Evolutionary conservation across 2,113 vertebrate species (phyloP).

Genomic region (Stegostoma tigrinum): DNA sequence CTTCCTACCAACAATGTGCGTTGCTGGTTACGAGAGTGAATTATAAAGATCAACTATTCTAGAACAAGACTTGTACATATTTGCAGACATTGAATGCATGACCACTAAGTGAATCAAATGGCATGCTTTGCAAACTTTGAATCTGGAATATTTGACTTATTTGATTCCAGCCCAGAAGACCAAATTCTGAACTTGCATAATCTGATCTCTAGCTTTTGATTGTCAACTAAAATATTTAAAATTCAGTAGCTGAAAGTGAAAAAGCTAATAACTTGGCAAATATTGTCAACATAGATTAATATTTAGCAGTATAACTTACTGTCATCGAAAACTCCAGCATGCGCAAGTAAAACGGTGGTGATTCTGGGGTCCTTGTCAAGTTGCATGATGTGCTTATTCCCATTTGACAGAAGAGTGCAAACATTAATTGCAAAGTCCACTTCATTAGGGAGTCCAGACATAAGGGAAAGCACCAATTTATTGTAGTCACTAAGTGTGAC

Average conservation of each 20-base stretch:
- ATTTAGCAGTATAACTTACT: conserved; percentile 63
- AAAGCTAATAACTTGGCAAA: background rate
- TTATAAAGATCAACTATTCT: conserved; percentile 35
- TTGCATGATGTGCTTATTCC: conserved; percentile 98
- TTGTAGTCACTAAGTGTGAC: conserved; percentile 93
- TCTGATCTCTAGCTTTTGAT: background rate
- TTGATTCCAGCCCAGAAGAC: background rate
- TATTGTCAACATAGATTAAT: background rate
- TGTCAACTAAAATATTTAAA: background rate
- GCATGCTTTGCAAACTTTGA: background rate
- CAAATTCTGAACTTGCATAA: background rate
- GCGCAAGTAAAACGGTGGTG: conserved; percentile 91
- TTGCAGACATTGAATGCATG: too few relatives aligned
- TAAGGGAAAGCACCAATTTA: conserved; percentile 98
- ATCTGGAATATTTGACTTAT: background rate
- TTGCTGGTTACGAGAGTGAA: conserved; percentile 42
- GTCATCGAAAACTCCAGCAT: conserved; percentile 95
- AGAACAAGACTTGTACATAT: background rate
- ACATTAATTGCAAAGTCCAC: conserved; percentile 99
- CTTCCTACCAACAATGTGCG: background rate
- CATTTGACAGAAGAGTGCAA: conserved; percentile 96
- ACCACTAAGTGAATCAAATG: background rate
- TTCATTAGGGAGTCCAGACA: conserved; percentile 97
- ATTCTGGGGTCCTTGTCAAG: conserved; percentile 98
- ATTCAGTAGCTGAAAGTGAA: background rate